phyloP scores from a whole-genome alignment of 1,140 invertebrate genomes.

The Gonioctena quinquepunctata region DNA sequence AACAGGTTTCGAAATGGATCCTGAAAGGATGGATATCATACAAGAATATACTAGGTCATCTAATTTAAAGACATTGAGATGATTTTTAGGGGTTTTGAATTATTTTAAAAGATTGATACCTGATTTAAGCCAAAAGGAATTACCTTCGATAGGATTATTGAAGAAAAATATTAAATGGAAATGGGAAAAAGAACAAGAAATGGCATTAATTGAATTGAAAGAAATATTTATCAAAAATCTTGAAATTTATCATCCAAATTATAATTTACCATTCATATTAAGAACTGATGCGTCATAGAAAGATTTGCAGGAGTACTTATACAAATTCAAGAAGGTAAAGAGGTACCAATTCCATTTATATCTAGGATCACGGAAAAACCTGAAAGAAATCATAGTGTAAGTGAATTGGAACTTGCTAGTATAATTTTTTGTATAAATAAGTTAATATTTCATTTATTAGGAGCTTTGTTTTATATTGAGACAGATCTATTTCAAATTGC shows the following conservation, averaged over 20 bases:
- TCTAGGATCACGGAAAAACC: background rate
- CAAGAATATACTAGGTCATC: constrained; percentile 24
- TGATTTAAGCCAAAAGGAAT: constrained; percentile 34
- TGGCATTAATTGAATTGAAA: background rate
- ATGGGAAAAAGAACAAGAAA: background rate
- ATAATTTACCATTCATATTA: background rate
- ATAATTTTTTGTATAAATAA: background rate
- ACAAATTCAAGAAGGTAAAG: background rate
- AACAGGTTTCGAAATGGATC: constrained; percentile 30
- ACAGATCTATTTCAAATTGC: background rate
- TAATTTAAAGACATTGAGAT: constrained; percentile 44
- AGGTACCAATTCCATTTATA: background rate
- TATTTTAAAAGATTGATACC: constrained; percentile 42
- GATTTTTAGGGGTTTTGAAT: constrained; percentile 53
- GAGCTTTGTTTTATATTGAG: background rate
- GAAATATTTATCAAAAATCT: background rate
- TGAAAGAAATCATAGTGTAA: background rate
- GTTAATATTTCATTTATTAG: background rate
- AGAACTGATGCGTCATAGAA: background rate
- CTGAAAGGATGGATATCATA: constrained; percentile 37
- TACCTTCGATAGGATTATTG: constrained; percentile 24
- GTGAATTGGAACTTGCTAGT: background rate
- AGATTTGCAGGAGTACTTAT: background rate
- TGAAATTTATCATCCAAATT: background rate
- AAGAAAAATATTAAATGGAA: constrained; percentile 17